phyloP scores from a whole-genome alignment of 2,113 vertebrate genomes.

The Pungitius pungitius region DNA sequence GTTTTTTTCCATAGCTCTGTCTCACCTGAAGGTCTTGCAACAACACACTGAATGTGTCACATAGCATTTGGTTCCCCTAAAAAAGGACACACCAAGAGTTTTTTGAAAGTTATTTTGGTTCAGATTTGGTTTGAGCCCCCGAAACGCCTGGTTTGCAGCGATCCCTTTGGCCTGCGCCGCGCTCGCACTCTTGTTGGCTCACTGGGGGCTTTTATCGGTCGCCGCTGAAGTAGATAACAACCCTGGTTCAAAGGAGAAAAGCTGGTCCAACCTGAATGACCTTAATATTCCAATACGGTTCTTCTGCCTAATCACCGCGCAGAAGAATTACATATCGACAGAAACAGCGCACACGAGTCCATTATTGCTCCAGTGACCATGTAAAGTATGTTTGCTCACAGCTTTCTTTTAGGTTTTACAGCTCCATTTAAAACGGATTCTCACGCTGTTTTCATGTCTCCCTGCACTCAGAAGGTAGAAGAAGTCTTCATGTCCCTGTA shows the following conservation, averaged over 20 bases:
- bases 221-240: slow-evolving; percentile 57
- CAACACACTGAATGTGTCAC: slow-evolving; percentile 26
- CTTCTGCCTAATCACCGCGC: slow-evolving; percentile 25
- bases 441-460: not conserved
- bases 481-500: slow-evolving; percentile 8
- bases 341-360: not conserved
- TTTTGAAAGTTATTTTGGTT: slow-evolving; percentile 51
- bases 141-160: slow-evolving; percentile 35
- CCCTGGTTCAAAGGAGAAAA: slow-evolving; percentile 52
- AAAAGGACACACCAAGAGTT: slow-evolving; percentile 25
- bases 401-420: not conserved
- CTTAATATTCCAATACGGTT: slow-evolving; percentile 52
- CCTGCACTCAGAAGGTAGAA: slow-evolving; percentile 7
- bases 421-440: not conserved
- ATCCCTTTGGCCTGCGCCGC: slow-evolving; percentile 25
- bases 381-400: slow-evolving; percentile 2
- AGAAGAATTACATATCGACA: slow-evolving; percentile 38
- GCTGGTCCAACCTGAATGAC: slow-evolving; percentile 57
- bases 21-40: slow-evolving; percentile 37
- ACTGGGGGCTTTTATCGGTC: slow-evolving; percentile 52
- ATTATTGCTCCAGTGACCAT: slow-evolving; percentile 6
- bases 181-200: slow-evolving; percentile 33
- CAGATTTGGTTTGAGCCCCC: slow-evolving; percentile 36
- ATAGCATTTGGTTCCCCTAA: slow-evolving; percentile 1
- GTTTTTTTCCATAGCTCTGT: slow-evolving; percentile 24